Conservation (phyloP, 1,140 invertebrate species). For the Agrilus planipennis region DNA sequence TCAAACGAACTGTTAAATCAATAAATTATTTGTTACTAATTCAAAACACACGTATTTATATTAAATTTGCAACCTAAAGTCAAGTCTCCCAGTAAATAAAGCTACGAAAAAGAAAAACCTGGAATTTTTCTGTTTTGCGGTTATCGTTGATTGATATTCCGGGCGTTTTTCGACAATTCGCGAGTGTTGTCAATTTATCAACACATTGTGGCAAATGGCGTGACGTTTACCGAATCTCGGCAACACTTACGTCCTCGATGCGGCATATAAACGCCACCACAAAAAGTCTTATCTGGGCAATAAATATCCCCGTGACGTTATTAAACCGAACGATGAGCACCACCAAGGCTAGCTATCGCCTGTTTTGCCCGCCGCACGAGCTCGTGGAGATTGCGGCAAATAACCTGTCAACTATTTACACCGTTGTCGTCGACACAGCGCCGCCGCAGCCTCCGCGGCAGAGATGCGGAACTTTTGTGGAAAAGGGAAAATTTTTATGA, state of each 20-base stretch:
- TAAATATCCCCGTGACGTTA: slow-evolving; percentile 11
- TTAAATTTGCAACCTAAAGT: too few relatives aligned
- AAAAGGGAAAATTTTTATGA: not conserved
- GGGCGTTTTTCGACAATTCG: not conserved
- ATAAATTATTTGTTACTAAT: too few relatives aligned
- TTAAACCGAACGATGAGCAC: slow-evolving; percentile 9
- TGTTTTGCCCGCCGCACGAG: slow-evolving; percentile 2
- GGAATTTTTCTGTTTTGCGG: too few relatives aligned
- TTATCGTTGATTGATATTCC: too few relatives aligned
- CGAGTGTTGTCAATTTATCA: not conserved
- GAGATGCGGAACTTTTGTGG: not conserved
- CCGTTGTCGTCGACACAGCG: slow-evolving; percentile 1
- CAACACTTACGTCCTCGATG: not conserved
- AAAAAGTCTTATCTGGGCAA: slow-evolving; percentile 9
- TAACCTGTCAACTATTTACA: slow-evolving; percentile 12
- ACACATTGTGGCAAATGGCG: not conserved
- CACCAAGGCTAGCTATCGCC: slow-evolving; percentile 6
- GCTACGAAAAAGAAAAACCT: too few relatives aligned
- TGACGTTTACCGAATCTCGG: not conserved
- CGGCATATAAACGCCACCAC: slow-evolving; percentile 4
- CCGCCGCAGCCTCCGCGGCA: too few relatives aligned
- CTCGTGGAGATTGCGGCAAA: slow-evolving; percentile 7
- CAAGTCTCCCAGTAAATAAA: too few relatives aligned
- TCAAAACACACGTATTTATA: too few relatives aligned
- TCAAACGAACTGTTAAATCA: too few relatives aligned